A percentile compares a stretch with the other conserved stretches of the same genome.
Conservation (phyloP, 1,140 invertebrate genomes). For the Caenorhabditis remanei region DNA sequence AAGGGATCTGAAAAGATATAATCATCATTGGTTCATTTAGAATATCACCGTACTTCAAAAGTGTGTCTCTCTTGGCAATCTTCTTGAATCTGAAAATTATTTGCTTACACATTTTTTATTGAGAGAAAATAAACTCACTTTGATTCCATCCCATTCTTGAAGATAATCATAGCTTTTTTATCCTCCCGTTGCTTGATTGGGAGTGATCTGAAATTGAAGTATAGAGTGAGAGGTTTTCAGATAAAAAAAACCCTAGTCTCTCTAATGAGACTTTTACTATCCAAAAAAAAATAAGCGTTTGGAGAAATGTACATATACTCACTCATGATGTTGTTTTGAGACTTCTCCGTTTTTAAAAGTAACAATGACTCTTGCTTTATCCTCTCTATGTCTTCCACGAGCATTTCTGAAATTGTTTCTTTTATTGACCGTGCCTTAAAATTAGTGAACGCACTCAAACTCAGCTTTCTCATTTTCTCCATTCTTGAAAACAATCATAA, state of each 20-base stretch:
- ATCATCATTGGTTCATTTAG: no score
- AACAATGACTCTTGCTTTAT: neutral
- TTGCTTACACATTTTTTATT: no score
- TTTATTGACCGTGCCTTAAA: no score
- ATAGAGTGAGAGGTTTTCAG: no score
- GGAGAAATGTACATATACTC: no score
- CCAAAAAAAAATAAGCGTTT: no score
- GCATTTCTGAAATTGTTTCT: no score
- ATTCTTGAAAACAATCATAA: neutral
- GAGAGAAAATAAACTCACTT: no score
- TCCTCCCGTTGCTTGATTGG: neutral
- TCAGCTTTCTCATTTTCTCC: neutral
- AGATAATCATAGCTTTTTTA: neutral
- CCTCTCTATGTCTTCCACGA: neutral
- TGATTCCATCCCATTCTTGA: neutral
- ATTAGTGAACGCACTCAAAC: no score
- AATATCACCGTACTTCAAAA: neutral
- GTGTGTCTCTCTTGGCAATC: neutral
- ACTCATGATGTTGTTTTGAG: neutral
- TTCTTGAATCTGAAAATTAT: neutral
- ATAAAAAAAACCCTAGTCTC: no score
- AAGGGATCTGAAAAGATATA: neutral
- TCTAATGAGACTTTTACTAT: no score
- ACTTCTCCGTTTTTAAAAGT: neutral
- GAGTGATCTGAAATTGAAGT: no score